A percentile compares a stretch with the other conserved stretches of the same genome.
phyloP scores from a whole-genome alignment of 2,113 vertebrate species.

The Eulemur macaco region DNA sequence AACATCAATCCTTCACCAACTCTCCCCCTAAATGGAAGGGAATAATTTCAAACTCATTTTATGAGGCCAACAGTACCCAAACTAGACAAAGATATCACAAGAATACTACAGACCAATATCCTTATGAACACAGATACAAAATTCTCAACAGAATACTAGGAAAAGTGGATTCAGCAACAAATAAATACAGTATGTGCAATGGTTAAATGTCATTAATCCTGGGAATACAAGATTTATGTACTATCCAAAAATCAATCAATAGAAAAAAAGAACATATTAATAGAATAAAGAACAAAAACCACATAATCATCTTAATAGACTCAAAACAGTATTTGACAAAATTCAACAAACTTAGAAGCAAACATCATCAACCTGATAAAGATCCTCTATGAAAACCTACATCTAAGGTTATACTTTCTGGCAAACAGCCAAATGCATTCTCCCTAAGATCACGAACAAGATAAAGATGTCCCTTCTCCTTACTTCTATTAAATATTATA shows the following conservation, averaged over 20 bases:
- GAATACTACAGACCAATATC: not conserved
- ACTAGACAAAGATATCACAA: not conserved
- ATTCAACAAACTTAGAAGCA: not conserved
- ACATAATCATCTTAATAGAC: not conserved
- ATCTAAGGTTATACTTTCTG: not conserved
- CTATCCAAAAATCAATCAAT: not conserved
- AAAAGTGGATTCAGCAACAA: not conserved
- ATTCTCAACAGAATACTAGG: not conserved
- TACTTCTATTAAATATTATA: not conserved
- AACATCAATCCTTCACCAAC: not conserved
- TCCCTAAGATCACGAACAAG: not conserved
- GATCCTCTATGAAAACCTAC: not conserved
- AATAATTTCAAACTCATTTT: not conserved
- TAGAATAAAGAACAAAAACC: not conserved
- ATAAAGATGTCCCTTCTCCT: not conserved
- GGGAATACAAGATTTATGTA: not conserved
- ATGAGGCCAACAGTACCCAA: not conserved
- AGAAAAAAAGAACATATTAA: not conserved
- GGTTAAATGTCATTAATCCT: not conserved
- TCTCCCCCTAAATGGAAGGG: not conserved
- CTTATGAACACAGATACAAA: not conserved
- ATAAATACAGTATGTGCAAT: not conserved
- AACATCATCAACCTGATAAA: not conserved
- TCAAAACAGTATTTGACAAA: not conserved
- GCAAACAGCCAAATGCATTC: not conserved